These are phyloP conservation scores for Lepidostoma basale DNA, from an alignment of 1,140 invertebrate genomes.

Conservation along the genomic window DNA sequence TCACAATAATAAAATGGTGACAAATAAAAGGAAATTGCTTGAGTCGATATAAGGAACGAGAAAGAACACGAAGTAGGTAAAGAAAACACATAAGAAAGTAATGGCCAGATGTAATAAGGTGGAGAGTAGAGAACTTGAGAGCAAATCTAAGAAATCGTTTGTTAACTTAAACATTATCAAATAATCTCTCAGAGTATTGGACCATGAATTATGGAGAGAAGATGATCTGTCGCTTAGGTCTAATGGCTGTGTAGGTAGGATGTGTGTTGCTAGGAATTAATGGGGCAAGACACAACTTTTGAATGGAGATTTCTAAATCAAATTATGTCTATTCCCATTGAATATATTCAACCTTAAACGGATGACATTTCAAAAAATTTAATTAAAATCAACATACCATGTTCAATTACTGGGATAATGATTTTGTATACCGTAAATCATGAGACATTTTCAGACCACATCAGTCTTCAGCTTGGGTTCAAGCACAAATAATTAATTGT, in stretches of 20 bases:
- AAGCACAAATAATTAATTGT: too few species aligned
- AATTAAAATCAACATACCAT: constrained; percentile 3
- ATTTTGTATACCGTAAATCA: constrained; percentile 12
- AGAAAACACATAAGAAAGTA: constrained; percentile 43
- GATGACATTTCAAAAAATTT: constrained; percentile 6
- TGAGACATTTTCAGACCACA: too few species aligned
- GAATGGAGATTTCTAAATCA: constrained; percentile 11
- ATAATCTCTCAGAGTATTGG: constrained; percentile 41
- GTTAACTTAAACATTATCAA: constrained; percentile 41
- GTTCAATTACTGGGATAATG: constrained; percentile 23
- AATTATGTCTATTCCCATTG: constrained; percentile 18
- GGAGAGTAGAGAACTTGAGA: constrained; percentile 40
- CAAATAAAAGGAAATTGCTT: constrained; percentile 30
- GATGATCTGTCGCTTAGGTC: constrained; percentile 43
- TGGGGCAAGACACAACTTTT: constrained; percentile 39
- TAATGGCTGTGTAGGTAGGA: constrained; percentile 43
- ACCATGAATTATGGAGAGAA: constrained; percentile 33
- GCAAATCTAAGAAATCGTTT: constrained; percentile 44
- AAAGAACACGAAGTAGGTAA: constrained; percentile 38
- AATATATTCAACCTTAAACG: constrained; percentile 10
- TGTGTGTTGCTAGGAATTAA: constrained; percentile 42
- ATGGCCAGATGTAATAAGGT: constrained; percentile 39
- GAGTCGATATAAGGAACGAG: constrained; percentile 40
- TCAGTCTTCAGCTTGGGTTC: too few species aligned
- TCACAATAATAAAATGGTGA: constrained; percentile 33